These are phyloP conservation scores for Microcebus ravelobensis DNA, from an alignment of 2,113 vertebrate genomes.

Conservation along the genomic window DNA sequence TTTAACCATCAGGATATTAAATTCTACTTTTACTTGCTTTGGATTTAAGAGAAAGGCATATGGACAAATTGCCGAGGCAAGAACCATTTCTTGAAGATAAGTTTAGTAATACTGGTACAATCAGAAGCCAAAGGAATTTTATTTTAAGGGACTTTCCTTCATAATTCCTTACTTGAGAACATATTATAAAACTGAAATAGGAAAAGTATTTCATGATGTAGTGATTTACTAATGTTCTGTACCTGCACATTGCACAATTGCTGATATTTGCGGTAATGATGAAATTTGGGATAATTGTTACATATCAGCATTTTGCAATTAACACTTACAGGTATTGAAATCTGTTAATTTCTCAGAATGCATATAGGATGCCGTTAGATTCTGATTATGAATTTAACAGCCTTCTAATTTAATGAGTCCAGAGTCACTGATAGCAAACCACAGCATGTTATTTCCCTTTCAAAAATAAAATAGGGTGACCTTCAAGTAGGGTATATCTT, in stretches of 20 bases:
- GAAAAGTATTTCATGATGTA: constrained; percentile 61
- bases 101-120: neutral
- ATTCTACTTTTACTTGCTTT: neutral
- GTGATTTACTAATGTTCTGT: constrained; percentile 55
- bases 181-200: constrained; percentile 10
- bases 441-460: constrained; percentile 17
- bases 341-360: constrained; percentile 36
- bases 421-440: constrained; percentile 35
- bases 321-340: constrained; percentile 33
- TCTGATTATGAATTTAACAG: constrained; percentile 61
- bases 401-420: constrained; percentile 20
- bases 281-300: constrained; percentile 66
- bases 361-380: constrained; percentile 32
- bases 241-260: neutral
- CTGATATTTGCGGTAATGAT: constrained; percentile 62
- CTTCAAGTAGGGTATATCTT: neutral
- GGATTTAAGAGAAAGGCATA: neutral
- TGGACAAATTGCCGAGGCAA: neutral
- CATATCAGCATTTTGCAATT: constrained; percentile 29
- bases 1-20: neutral
- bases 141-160: neutral
- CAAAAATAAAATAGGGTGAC: constrained; percentile 49
- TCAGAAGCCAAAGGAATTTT: constrained; percentile 18
- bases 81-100: neutral
- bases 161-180: constrained; percentile 3